Conservation (phyloP, 1,140 invertebrate species). For the Macrocentrus cingulum region DNA sequence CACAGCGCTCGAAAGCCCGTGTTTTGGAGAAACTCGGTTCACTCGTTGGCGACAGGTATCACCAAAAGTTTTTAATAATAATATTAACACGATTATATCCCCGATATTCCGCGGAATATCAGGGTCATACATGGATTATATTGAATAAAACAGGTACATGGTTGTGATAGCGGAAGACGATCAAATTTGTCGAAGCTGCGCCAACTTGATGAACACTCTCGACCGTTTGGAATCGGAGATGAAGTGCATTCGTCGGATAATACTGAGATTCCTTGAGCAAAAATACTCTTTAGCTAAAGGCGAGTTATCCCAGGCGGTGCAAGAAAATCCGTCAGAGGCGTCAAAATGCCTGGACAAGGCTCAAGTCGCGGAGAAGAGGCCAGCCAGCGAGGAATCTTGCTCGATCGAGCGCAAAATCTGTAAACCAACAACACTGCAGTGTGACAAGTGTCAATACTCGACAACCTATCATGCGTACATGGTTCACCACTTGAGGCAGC, state of each 20-base stretch:
- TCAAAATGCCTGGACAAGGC: too few relatives aligned
- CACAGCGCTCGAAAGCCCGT: conserved; percentile 44
- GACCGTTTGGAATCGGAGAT: conserved; percentile 51
- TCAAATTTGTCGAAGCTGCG: conserved; percentile 54
- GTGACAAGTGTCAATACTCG: conserved; percentile 53
- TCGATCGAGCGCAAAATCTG: conserved; percentile 23
- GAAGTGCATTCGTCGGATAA: conserved; percentile 35
- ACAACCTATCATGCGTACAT: conserved; percentile 46
- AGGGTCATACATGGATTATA: conserved; percentile 13
- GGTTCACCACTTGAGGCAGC: conserved; percentile 44
- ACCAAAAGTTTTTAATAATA: neutral
- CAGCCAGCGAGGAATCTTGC: conserved; percentile 5
- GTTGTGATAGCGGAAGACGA: conserved; percentile 56
- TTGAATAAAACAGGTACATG: conserved; percentile 45
- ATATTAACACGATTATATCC: neutral
- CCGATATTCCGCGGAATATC: neutral
- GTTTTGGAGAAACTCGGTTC: conserved; percentile 55
- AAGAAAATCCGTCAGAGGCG: too few relatives aligned
- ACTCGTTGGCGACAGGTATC: conserved; percentile 53
- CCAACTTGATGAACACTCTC: conserved; percentile 50
- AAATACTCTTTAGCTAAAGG: conserved; percentile 52
- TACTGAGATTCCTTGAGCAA: conserved; percentile 47
- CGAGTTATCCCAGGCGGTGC: too few relatives aligned
- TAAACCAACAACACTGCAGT: conserved; percentile 45
- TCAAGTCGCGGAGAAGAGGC: too few relatives aligned